Conservation (phyloP, 2,113 vertebrate species). For the Rhegmatorhina hoffmannsi region DNA sequence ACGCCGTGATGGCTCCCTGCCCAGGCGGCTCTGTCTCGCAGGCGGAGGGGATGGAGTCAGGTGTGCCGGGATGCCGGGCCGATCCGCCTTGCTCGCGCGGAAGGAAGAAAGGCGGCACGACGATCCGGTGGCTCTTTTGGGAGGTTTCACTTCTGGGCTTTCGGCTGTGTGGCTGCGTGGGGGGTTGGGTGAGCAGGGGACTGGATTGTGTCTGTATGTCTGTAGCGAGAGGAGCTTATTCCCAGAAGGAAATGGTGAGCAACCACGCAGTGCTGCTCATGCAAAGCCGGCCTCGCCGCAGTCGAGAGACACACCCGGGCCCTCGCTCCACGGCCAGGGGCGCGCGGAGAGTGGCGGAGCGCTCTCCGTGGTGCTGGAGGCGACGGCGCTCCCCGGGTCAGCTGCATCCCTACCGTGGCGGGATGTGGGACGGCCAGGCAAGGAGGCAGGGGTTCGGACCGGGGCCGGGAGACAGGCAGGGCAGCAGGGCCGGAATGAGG, state of each 20-base stretch:
- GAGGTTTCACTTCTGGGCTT: neutral
- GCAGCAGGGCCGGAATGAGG: too few species aligned
- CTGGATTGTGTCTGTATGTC: neutral
- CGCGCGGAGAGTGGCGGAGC: too few species aligned
- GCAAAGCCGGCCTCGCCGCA: neutral
- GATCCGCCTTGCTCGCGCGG: neutral
- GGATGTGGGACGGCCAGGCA: neutral
- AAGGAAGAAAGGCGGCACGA: neutral
- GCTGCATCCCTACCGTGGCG: neutral
- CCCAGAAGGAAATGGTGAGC: neutral
- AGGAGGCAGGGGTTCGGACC: too few species aligned
- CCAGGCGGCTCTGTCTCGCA: neutral
- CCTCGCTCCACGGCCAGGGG: rapidly evolving
- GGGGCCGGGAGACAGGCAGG: too few species aligned
- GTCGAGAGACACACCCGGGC: rapidly evolving
- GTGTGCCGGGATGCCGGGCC: neutral
- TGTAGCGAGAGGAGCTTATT: neutral
- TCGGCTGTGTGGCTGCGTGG: neutral
- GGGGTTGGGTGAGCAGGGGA: neutral
- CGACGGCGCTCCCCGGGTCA: neutral
- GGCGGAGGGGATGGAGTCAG: neutral
- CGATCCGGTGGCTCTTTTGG: rapidly evolving
- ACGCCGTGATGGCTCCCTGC: neutral
- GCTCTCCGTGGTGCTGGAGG: conserved; percentile 24
- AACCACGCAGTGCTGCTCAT: rapidly evolving